Percentiles rank a stretch among this genome's conserved stretches.
Conservation (phyloP, 2,797 vertebrate species). For the Phyllotis vaccarum region DNA sequence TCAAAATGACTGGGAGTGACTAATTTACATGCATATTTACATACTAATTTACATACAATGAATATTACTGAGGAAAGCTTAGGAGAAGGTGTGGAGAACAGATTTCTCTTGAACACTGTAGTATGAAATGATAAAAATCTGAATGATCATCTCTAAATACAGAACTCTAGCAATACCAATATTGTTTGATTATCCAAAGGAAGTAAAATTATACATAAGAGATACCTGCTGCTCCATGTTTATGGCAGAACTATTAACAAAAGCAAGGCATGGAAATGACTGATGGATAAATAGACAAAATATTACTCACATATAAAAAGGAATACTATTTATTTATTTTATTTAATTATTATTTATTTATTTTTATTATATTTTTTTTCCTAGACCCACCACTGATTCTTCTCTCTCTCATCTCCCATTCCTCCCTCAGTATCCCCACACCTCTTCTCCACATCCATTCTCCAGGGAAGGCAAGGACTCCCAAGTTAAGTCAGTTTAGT, state of each 20-base stretch:
- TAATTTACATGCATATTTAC: background rate
- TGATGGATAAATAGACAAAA: background rate
- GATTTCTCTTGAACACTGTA: background rate
- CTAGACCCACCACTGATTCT: no score
- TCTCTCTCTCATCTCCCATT: no score
- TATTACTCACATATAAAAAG: background rate
- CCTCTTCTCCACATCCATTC: no score
- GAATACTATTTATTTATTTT: no score
- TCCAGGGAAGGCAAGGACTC: no score
- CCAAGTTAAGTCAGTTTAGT: no score
- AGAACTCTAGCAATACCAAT: background rate
- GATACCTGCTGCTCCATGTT: background rate
- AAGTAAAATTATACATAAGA: background rate
- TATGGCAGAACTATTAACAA: background rate
- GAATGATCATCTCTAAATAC: background rate
- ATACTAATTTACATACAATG: background rate
- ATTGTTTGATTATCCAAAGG: background rate
- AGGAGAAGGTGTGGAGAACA: background rate
- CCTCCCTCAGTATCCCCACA: no score
- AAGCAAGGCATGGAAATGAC: background rate
- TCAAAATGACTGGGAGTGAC: background rate
- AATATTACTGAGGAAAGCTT: background rate
- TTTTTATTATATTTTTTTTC: no score
- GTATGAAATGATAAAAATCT: background rate
- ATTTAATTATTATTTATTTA: no score